Conservation (phyloP, 2,113 vertebrate species). For the Condylura cristata region DNA sequence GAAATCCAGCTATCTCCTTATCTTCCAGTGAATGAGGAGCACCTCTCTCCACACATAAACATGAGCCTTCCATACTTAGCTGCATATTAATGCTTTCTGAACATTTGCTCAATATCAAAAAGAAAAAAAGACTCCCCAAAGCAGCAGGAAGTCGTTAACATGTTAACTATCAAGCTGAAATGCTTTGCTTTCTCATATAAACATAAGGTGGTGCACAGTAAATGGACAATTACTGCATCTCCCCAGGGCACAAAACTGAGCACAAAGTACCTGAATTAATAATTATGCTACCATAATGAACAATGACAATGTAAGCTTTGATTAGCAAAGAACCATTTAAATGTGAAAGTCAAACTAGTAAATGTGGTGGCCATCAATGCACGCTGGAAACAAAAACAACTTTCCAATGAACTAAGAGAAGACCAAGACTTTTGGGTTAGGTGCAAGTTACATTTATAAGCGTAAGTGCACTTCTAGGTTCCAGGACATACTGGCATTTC, state of each 20-base stretch:
- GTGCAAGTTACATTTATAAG: slow-evolving; percentile 72
- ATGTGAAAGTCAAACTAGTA: slow-evolving; percentile 77
- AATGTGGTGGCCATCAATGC: slow-evolving; percentile 76
- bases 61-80: neutral
- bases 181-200: slow-evolving; percentile 75
- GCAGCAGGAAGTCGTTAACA: slow-evolving; percentile 70
- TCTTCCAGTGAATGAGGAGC: neutral
- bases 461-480: slow-evolving; percentile 83
- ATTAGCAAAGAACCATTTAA: slow-evolving; percentile 77
- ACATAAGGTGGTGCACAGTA: slow-evolving; percentile 49
- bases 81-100: slow-evolving; percentile 14
- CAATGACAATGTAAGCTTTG: slow-evolving; percentile 72
- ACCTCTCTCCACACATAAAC: neutral
- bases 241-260: slow-evolving; percentile 73
- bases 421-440: slow-evolving; percentile 76
- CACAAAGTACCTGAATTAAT: slow-evolving; percentile 78
- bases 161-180: slow-evolving; percentile 61
- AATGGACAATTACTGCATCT: slow-evolving; percentile 51
- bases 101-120: slow-evolving; percentile 15
- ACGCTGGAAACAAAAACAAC: slow-evolving; percentile 78
- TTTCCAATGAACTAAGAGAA: slow-evolving; percentile 74
- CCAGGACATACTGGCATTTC: slow-evolving; percentile 76
- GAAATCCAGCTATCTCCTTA: slow-evolving; percentile 1
- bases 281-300: slow-evolving; percentile 70
- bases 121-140: slow-evolving; percentile 38